A percentile compares a stretch with the other conserved stretches of the same genome.
phyloP scores from a whole-genome alignment of 2,888 invertebrate species.

The Erebia ligea region DNA sequence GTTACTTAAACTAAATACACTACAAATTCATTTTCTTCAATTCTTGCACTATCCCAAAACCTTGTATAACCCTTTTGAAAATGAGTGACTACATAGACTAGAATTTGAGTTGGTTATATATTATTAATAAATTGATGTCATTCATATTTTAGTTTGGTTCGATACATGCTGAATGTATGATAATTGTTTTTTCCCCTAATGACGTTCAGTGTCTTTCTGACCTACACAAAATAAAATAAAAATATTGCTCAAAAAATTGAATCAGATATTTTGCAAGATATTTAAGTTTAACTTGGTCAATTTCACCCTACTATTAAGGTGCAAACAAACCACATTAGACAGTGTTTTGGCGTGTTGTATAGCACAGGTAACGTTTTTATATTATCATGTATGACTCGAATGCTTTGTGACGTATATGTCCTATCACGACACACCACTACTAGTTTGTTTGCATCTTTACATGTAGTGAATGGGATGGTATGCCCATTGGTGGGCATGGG shows the following conservation, averaged over 20 bases:
- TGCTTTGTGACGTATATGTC: too few relatives aligned
- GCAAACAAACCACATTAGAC: neutral
- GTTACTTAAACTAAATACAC: constrained; percentile 11
- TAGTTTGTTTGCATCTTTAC: constrained; percentile 4
- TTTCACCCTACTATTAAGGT: constrained; percentile 16
- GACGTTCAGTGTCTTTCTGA: neutral
- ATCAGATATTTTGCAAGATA: constrained; percentile 1
- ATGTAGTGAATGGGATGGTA: constrained; percentile 23
- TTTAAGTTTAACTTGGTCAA: constrained; percentile 21
- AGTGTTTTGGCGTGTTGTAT: neutral
- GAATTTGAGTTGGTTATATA: neutral
- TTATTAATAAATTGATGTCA: neutral
- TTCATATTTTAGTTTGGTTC: neutral
- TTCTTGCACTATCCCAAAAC: constrained; percentile 31
- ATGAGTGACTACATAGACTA: constrained; percentile 26
- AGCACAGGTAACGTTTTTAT: too few relatives aligned
- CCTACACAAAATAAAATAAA: neutral
- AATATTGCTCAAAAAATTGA: neutral
- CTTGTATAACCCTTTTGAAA: constrained; percentile 33
- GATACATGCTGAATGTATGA: neutral
- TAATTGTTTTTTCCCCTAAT: neutral
- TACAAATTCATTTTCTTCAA: constrained; percentile 18
- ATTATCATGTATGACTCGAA: too few relatives aligned
- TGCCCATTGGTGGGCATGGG: constrained; percentile 21
- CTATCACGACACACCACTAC: neutral